Conservation (phyloP, 1,140 invertebrate species). For the Ganaspis sp. region DNA sequence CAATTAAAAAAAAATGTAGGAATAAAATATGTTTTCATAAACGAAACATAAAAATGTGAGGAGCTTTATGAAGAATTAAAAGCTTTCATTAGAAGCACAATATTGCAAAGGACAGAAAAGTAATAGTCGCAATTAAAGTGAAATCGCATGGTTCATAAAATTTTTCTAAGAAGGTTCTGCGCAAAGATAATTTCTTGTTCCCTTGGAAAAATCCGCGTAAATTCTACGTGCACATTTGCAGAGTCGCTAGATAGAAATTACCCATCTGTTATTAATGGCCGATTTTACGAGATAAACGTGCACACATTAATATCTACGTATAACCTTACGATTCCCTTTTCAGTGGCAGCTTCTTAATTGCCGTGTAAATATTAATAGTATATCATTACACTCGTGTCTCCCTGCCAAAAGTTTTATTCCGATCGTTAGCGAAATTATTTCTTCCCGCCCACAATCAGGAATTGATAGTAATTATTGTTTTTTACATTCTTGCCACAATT, state of each 20-base stretch:
- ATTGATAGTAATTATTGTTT: too few relatives aligned
- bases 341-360: slow-evolving; percentile 17
- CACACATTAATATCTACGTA: slow-evolving; percentile 6
- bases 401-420: not conserved
- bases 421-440: not conserved
- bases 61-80: not conserved
- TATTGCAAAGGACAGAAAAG: slow-evolving; percentile 13
- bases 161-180: not conserved
- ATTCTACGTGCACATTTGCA: not conserved
- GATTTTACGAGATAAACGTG: slow-evolving; percentile 27
- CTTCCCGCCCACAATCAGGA: not conserved
- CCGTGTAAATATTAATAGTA: slow-evolving; percentile 15
- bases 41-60: not conserved
- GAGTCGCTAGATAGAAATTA: not conserved
- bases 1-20: not conserved
- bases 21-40: slow-evolving; percentile 4
- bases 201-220: not conserved
- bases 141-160: slow-evolving; percentile 27
- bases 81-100: slow-evolving; percentile 6
- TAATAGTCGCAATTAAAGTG: slow-evolving; percentile 28
- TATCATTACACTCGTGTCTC: slow-evolving; percentile 10
- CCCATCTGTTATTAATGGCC: slow-evolving; percentile 20
- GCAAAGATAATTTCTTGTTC: slow-evolving; percentile 18
- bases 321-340: not conserved
- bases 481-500: too few relatives aligned